A percentile compares a stretch with the other conserved stretches of the same genome.
phyloP scores from a whole-genome alignment of 2,888 invertebrate genomes.

The Morpho deidamia region DNA sequence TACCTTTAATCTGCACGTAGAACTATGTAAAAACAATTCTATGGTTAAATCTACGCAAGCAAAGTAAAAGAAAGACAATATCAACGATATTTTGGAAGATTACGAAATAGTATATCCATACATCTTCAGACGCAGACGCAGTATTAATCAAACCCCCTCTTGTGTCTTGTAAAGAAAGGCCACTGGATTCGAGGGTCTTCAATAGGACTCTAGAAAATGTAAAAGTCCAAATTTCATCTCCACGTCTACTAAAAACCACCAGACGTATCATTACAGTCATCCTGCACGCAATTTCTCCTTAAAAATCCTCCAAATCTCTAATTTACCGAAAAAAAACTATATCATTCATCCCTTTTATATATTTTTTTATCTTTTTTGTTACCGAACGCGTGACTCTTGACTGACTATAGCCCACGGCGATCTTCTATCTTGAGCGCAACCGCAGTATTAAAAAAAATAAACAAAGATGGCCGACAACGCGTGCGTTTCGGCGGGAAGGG shows the following conservation, averaged over 20 bases:
- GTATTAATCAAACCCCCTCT: too few relatives aligned
- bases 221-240: conserved; percentile 20
- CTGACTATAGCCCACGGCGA: conserved; percentile 69
- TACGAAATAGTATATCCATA: too few relatives aligned
- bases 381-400: conserved; percentile 73
- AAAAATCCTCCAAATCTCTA: conserved; percentile 61
- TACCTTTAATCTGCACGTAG: too few relatives aligned
- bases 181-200: too few relatives aligned
- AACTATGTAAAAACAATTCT: too few relatives aligned
- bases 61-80: too few relatives aligned
- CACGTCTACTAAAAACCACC: conserved; percentile 33
- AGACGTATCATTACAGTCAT: conserved; percentile 61
- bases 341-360: conserved; percentile 68
- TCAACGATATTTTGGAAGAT: too few relatives aligned
- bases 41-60: too few relatives aligned
- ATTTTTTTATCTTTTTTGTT: conserved; percentile 43
- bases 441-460: conserved; percentile 53
- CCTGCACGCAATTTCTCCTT: conserved; percentile 70
- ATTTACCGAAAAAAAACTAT: conserved; percentile 75
- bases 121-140: too few relatives aligned
- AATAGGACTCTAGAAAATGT: conserved; percentile 4
- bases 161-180: too few relatives aligned
- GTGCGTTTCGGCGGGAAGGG: conserved; percentile 52
- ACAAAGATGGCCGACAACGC: conserved; percentile 50
- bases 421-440: conserved; percentile 59